Base-by-base conservation (phyloP, 2,888 invertebrate species). In the Athalia cordata region DNA sequence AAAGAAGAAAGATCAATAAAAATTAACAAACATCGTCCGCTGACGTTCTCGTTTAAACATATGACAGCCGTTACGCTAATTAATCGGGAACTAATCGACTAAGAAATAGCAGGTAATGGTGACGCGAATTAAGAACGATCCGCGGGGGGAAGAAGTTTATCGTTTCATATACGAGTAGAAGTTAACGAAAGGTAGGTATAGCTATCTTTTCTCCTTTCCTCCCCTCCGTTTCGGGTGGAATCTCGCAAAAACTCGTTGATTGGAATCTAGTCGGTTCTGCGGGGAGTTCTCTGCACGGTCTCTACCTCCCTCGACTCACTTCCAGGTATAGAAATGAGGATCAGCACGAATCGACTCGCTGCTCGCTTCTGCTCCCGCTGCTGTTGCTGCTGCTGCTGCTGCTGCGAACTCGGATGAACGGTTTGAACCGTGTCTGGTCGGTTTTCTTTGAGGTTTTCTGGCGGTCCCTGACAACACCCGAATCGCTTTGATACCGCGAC, bases 241-340 rank as follows among this genome's bases (percentile, higher is more conserved):
- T 81, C 79, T 59, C 79, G 85, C 84, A 87, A 88, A 88, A 87
- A 86, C 84, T 84, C 83, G 86, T 85, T 85, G 88, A 88, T 86
- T 84, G 87, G 87, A 87, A 88, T 88, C 87, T 86, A 86, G 86
- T 83, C 83, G 82, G 86, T 86, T 86, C 81, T 83, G 85, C 79
- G 79, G 80, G 29, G 29, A 29, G 29, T 29, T 29, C 29, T 29
- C 29, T 29, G 29, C 29, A 29, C 29, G 29, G 29, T 29, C 29
- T 62, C 15, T 13, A 15, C 8, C 62, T 55, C 52, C 55, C 52
- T 68, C 72, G 57, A 45, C 59, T 72, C 13, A 59, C 59, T 72
- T 72, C 59, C 72, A 72, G 72, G 72, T 72, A 72, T 72, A 72
- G 59, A 59, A 70, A n/a, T 55, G 68, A 68, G 55, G 52, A 68